Conservation (phyloP, 2,888 invertebrate species). For the Eudasyphora cyanicolor region DNA sequence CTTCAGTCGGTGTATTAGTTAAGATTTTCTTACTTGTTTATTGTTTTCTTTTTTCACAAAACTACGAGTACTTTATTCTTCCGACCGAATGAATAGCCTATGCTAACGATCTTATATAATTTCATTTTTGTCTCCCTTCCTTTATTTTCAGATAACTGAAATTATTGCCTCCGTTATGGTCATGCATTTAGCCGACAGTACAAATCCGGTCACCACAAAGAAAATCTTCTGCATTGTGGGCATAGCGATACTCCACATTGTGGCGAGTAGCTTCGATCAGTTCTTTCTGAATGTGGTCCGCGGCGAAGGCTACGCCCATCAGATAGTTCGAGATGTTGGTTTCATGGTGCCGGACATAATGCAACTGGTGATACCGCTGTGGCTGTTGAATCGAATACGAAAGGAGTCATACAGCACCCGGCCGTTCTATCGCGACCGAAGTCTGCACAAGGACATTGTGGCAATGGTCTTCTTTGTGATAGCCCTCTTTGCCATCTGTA, state of each 20-base stretch:
- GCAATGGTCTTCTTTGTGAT: constrained; percentile 78
- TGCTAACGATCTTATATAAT: too few relatives aligned
- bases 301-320: constrained; percentile 85
- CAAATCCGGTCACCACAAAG: constrained; percentile 81
- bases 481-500: constrained; percentile 78
- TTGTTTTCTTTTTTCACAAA: too few relatives aligned
- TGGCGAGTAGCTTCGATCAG: constrained; percentile 85
- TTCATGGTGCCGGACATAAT: constrained; percentile 86
- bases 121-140: too few relatives aligned
- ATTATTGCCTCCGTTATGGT: constrained; percentile 83
- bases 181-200: constrained; percentile 82
- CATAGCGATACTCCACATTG: constrained; percentile 83
- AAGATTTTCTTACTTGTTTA: too few relatives aligned
- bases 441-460: constrained; percentile 78
- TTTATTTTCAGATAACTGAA: constrained; percentile 83
- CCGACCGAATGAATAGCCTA: too few relatives aligned
- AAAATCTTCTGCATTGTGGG: constrained; percentile 83
- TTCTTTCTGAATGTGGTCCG: constrained; percentile 84
- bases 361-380: constrained; percentile 83
- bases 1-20: too few relatives aligned
- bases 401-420: constrained; percentile 77
- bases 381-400: constrained; percentile 79
- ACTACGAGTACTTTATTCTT: too few relatives aligned
- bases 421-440: constrained; percentile 78
- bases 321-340: constrained; percentile 85